These are phyloP conservation scores for Temnothorax longispinosus DNA, from an alignment of 1,140 invertebrate species.

Conservation along the genomic window DNA sequence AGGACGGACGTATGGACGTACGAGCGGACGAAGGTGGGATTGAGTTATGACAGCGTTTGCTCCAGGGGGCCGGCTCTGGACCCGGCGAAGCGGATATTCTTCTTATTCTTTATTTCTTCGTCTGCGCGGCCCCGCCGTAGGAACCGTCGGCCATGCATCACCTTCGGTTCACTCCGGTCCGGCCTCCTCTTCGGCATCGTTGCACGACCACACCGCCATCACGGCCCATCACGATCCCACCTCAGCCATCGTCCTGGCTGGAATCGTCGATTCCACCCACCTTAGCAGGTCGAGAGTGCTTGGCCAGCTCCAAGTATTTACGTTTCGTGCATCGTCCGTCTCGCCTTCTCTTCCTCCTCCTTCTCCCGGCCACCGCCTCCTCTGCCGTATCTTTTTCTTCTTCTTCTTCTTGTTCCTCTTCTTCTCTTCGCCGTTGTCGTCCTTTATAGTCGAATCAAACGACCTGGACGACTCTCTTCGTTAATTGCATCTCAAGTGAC, in stretches of 20 bases:
- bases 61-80: conserved; percentile 83
- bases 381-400: conserved; percentile 28
- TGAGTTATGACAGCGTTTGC: conserved; percentile 86
- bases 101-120: conserved; percentile 84
- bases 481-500: conserved; percentile 58
- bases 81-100: conserved; percentile 82
- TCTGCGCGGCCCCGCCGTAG: conserved; percentile 78
- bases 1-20: conserved; percentile 73
- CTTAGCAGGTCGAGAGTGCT: conserved; percentile 58
- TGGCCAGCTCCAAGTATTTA: conserved; percentile 57
- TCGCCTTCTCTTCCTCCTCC: conserved; percentile 47
- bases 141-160: conserved; percentile 85
- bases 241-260: conserved; percentile 72
- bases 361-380: conserved; percentile 27
- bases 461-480: conserved; percentile 47
- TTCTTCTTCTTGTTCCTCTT: conserved; percentile 37
- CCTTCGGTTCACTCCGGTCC: conserved; percentile 83
- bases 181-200: conserved; percentile 81
- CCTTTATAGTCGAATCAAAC: conserved; percentile 55
- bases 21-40: conserved; percentile 84
- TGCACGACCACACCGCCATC: conserved; percentile 79
- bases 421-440: conserved; percentile 54
- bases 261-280: conserved; percentile 80
- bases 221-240: conserved; percentile 82
- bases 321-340: conserved; percentile 59